Conservation (phyloP, 2,113 vertebrate genomes). For the Cebus imitator region DNA sequence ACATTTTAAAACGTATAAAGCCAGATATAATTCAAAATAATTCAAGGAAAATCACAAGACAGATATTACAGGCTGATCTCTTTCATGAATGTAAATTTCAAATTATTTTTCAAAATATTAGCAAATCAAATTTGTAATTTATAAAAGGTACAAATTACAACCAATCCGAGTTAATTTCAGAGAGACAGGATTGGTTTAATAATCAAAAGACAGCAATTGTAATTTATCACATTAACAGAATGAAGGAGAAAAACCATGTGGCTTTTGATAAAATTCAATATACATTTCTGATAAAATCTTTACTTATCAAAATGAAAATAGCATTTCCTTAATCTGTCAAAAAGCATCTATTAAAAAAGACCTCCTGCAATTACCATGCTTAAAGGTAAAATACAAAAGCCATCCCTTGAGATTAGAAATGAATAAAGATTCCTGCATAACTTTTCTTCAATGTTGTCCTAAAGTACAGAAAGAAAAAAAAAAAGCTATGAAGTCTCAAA, state of each 20-base stretch:
- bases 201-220: background rate
- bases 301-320: constrained; percentile 8
- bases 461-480: background rate
- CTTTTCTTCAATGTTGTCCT: background rate
- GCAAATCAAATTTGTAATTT: constrained; percentile 8
- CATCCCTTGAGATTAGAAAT: background rate
- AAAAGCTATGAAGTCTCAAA: background rate
- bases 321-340: background rate
- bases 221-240: constrained; percentile 20
- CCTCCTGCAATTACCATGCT: background rate
- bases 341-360: background rate
- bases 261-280: background rate
- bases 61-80: background rate
- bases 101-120: constrained; percentile 32
- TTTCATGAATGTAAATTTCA: constrained; percentile 18
- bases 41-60: background rate
- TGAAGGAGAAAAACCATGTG: background rate
- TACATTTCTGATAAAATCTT: background rate
- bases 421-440: background rate
- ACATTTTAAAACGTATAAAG: background rate
- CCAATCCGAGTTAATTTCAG: background rate
- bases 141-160: constrained; percentile 7
- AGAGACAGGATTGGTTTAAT: background rate
- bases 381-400: background rate
- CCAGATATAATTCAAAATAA: constrained; percentile 20